Evolutionary conservation across 2,888 invertebrate species (phyloP), one percentile per base, ranked within the genome.

Genomic region (Chouioia cunea): DNA sequence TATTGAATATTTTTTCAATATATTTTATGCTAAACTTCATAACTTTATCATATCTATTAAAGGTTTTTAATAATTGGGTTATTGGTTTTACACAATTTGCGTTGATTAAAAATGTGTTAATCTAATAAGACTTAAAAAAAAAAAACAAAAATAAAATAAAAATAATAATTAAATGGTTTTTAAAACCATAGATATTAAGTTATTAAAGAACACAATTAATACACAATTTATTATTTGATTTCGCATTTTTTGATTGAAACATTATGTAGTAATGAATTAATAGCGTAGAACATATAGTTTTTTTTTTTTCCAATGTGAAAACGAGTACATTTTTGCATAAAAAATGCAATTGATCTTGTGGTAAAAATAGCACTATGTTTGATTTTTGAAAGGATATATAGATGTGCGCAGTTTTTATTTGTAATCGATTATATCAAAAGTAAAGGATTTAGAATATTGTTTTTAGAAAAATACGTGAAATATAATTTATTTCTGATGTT

Each of bases 1-100:
- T 72, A 48, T 72, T 72, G 12, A 72, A 18, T 36, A 52, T 59
- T 63, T 56, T 65, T 60, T 66, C 46, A 47, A 47, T 36, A 36
- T 36, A 36, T 36, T 36, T 36, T 36, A 36, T 36, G 36, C 36
- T 36, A 50, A 27, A 36, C 4, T 16, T 23, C 16, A 56, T 43
- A 54, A n/a, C 46, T 47, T 47, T 53, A 53, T 47, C 43, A n/a
- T 57, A n/a, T 14, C 44, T 48, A 68, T 12, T 12, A 1, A 44
- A 36, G 10, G 36, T 10, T 36, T 36, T 36, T 36, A 36, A 36
- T 36, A n/a, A n/a, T 36, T 36, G n/a, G n/a, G n/a, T 36, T 10
- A 36, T 36, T 36, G 27, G 16, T 53, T 59, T 50, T 18, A 36
- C 62, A 4, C 10, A 2, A 62, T 43, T 20, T 15, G 48, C 27